Evolutionary conservation across 2,888 invertebrate species (phyloP).

Genomic region (Stenodera caucasica): DNA sequence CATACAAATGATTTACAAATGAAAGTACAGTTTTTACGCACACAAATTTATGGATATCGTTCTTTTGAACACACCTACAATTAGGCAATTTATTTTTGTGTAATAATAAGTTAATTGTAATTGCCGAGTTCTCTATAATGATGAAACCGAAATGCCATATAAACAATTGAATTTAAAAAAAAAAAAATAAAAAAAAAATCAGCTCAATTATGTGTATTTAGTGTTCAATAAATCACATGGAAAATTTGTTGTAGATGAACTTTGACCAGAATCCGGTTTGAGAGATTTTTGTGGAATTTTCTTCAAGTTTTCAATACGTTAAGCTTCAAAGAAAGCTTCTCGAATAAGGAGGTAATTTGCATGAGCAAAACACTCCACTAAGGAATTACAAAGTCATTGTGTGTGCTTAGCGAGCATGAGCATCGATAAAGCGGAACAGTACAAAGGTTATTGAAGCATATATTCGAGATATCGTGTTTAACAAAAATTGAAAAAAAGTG

Average conservation of each 20-base stretch:
- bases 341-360: slow-evolving; percentile 29
- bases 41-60: slow-evolving; percentile 22
- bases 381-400: slow-evolving; percentile 35
- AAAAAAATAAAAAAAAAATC: not conserved
- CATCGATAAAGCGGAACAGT: slow-evolving; percentile 36
- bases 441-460: slow-evolving; percentile 35
- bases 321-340: slow-evolving; percentile 18
- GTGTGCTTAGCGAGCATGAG: slow-evolving; percentile 33
- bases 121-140: not conserved
- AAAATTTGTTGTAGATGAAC: not conserved
- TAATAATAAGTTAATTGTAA: slow-evolving; percentile 6
- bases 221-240: not conserved
- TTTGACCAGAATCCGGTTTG: not conserved
- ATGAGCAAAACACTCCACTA: slow-evolving; percentile 28
- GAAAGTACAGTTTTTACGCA: slow-evolving; percentile 18
- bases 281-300: not conserved
- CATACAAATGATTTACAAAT: slow-evolving; percentile 13
- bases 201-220: not conserved
- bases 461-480: slow-evolving; percentile 24
- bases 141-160: not conserved
- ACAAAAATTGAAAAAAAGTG: slow-evolving; percentile 18
- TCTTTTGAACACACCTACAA: slow-evolving; percentile 21
- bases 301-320: slow-evolving; percentile 1
- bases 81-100: slow-evolving; percentile 13
- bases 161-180: not conserved